Percentiles rank a stretch among this genome's conserved stretches.
These are phyloP conservation scores for Liposcelis brunnea DNA, from an alignment of 2,888 invertebrate genomes.

Conservation along the genomic window DNA sequence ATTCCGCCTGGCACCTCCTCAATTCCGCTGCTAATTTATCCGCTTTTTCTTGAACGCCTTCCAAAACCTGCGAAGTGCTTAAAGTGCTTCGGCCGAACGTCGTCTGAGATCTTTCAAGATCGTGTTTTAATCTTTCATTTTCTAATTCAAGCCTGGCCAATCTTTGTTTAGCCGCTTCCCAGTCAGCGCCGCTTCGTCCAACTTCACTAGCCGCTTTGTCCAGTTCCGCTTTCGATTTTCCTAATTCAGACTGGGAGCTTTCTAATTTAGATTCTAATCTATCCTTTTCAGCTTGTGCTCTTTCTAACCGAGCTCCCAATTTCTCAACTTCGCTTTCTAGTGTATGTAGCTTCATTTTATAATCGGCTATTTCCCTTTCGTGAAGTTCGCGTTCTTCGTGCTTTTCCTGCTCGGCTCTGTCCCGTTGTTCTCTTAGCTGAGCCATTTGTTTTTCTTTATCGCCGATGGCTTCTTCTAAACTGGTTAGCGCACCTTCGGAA, in stretches of 20 bases:
- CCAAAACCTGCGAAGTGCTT: slow-evolving; percentile 66
- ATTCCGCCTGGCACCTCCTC: slow-evolving; percentile 72
- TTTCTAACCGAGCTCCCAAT: slow-evolving; percentile 66
- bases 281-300: slow-evolving; percentile 80
- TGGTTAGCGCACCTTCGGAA: slow-evolving; percentile 81
- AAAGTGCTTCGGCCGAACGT: slow-evolving; percentile 68
- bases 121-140: slow-evolving; percentile 73
- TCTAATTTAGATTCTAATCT: slow-evolving; percentile 79
- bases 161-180: slow-evolving; percentile 70
- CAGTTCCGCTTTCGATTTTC: slow-evolving; percentile 84
- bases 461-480: slow-evolving; percentile 85
- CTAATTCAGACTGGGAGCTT: slow-evolving; percentile 81
- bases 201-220: slow-evolving; percentile 83
- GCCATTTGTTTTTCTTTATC: slow-evolving; percentile 97
- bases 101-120: slow-evolving; percentile 66
- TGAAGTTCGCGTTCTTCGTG: slow-evolving; percentile 74
- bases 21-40: slow-evolving; percentile 73
- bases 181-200: slow-evolving; percentile 75
- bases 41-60: slow-evolving; percentile 64
- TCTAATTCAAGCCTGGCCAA: slow-evolving; percentile 74
- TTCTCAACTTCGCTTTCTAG: slow-evolving; percentile 85
- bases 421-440: slow-evolving; percentile 83
- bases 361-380: slow-evolving; percentile 84
- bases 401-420: slow-evolving; percentile 88
- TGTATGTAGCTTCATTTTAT: slow-evolving; percentile 83